Conservation (phyloP, 2,797 vertebrate genomes). For the Halcyon badia region DNA sequence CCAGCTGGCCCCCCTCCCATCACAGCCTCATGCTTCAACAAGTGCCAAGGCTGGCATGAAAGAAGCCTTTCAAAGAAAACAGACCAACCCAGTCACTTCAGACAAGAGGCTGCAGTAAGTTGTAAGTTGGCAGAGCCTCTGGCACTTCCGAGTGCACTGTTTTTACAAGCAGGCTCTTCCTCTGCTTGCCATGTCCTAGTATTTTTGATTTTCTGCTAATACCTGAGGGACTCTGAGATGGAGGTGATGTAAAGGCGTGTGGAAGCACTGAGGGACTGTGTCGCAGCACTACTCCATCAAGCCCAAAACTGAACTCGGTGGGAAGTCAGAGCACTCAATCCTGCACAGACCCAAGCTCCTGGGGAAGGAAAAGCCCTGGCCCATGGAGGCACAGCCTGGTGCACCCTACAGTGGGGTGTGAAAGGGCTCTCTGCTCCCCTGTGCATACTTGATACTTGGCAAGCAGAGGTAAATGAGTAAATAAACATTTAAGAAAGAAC, state of each 20-base stretch:
- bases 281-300: neutral
- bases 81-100: neutral
- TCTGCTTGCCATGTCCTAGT: neutral
- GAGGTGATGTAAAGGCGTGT: neutral
- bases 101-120: neutral
- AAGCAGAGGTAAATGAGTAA: neutral
- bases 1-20: neutral
- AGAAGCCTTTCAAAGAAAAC: slow-evolving; percentile 24
- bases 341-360: neutral
- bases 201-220: neutral
- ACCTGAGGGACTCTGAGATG: neutral
- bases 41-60: neutral
- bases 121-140: neutral
- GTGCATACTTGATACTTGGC: neutral
- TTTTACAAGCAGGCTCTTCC: neutral
- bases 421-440: neutral
- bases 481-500: neutral
- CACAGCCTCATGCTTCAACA: neutral
- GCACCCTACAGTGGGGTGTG: accelerated
- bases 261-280: neutral
- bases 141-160: neutral
- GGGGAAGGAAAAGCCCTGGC: neutral
- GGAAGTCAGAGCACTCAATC: neutral
- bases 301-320: accelerated
- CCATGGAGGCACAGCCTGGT: accelerated